Evolutionary conservation across 37 sponge, comb jelly and placozoan genomes (phyloP), one percentile per base, ranked within the genome.

Genomic region (Ianthella basta): DNA sequence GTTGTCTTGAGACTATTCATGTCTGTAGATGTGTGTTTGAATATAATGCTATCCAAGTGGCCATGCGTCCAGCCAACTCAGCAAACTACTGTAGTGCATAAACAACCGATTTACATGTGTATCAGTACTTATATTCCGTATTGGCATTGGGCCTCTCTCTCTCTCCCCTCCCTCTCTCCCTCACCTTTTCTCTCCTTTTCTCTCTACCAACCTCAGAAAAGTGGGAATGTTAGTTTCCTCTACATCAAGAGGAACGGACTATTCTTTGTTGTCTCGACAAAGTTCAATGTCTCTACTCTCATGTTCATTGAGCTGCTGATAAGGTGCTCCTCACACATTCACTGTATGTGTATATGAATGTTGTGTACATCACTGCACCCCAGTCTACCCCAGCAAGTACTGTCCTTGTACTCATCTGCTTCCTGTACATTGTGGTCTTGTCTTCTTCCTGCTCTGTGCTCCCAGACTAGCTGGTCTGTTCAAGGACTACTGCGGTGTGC

Each of bases 401-500:
- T 61, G 25, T 25, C 63, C n/a, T n/a, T n/a, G 29, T 27, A 61
- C 10, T 39, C 75, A 38, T 73, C 32, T 21, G n/a, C n/a, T n/a
- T n/a, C n/a, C n/a, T n/a, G n/a, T n/a, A n/a, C n/a, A n/a, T n/a
- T n/a, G n/a, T n/a, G n/a, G n/a, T n/a, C n/a, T n/a, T n/a, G n/a
- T n/a, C n/a, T n/a, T 64, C 66, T 64, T 64, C 30, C 66, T 64
- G 27, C 5, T 8, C 33, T 70, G 35, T 33, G 53, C 15, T 53
- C 24, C 33, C 84, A 95, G 98, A 69, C 68, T 97, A 15, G 86
- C 96, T 20, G 88, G 87, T 0, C 55, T 97, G 65, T 89, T 95
- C 55, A 97, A 97, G 77, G 98, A 97, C 80, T 97, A 95, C 75
- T 97, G 98, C 83, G 98, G 98, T 33, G 82, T 95, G 15, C 70